Base-by-base conservation (phyloP, 2,888 invertebrate genomes). In the Stenodema calcarata region DNA sequence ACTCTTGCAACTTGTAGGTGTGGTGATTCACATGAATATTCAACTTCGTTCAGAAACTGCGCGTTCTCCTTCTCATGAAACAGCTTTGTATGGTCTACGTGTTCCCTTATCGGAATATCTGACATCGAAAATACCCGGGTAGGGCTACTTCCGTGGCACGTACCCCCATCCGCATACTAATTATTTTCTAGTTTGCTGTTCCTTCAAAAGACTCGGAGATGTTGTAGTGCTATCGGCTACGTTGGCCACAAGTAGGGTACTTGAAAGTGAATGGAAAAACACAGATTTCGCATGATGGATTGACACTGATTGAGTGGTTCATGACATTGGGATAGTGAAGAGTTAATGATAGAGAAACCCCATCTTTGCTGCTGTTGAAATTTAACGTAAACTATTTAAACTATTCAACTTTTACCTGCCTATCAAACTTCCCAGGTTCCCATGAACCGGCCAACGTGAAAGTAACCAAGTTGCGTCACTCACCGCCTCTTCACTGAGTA, bases 381-480 rank as follows among this genome's bases (percentile, higher is more conserved):
- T n/a, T n/a, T n/a, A n/a, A n/a, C n/a, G n/a, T n/a, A n/a, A n/a
- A n/a, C n/a, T n/a, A n/a, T n/a, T n/a, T n/a, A 35, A 35, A 35
- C 2, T 35, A 7, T 7, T 35, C 35, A 2, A 4, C 35, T 35
- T 4, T 35, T 35, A 35, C 35, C 35, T 35, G 35, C 4, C 35
- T 35, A 35, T n/a, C 35, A 4, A 4, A 2, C 35, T 35, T 35
- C 35, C 2, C 4, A 35, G 35, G 2, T 35, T 9, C 6, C 23
- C 62, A 23, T 62, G 62, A 62, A 23, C 62, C 62, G 27, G 23
- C 78, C 42, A 44, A 42, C 78, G 78, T 78, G 78, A 78, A 78
- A 78, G 78, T 78, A 44, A 78, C 23, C 44, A 78, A 75, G 78
- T 78, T 78, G 78, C 44, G 18, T 78, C n/a, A 44, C 78, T 62